Percentiles rank a stretch among this genome's conserved stretches.
phyloP scores from a whole-genome alignment of 2,888 invertebrate genomes.

The Trachelus tabidus region DNA sequence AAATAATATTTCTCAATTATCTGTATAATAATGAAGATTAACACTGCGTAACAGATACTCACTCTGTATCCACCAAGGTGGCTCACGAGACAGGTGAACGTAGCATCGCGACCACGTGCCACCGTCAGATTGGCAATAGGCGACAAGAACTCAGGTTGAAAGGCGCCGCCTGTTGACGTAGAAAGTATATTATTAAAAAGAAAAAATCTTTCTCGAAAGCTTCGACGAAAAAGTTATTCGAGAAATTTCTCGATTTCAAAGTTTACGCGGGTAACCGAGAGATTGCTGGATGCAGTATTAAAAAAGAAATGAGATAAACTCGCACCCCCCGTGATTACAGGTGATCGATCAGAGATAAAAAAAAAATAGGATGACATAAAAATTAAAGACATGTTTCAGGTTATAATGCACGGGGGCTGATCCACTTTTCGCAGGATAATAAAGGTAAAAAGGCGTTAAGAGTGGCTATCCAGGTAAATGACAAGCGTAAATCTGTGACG shows the following conservation, averaged over 20 bases:
- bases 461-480: not conserved
- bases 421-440: not conserved
- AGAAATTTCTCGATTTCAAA: not conserved
- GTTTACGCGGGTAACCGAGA: not conserved
- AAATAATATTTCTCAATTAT: not conserved
- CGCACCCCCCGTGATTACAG: not conserved
- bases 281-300: not conserved
- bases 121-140: constrained; percentile 87
- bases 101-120: constrained; percentile 86
- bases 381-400: not conserved
- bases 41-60: constrained; percentile 63
- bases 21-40: not conserved
- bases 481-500: not conserved
- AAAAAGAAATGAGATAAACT: not conserved
- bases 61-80: constrained; percentile 91
- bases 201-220: not conserved
- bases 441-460: not conserved
- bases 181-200: not conserved
- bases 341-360: not conserved
- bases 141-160: constrained; percentile 87
- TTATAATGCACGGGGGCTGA: not conserved
- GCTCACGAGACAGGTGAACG: constrained; percentile 86
- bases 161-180: constrained; percentile 73
- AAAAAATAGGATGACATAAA: not conserved
- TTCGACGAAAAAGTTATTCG: not conserved